Percentiles rank a stretch among this genome's conserved stretches.
These are phyloP conservation scores for Nyctalus aviator DNA, from an alignment of 2,797 vertebrate species.

Conservation along the genomic window DNA sequence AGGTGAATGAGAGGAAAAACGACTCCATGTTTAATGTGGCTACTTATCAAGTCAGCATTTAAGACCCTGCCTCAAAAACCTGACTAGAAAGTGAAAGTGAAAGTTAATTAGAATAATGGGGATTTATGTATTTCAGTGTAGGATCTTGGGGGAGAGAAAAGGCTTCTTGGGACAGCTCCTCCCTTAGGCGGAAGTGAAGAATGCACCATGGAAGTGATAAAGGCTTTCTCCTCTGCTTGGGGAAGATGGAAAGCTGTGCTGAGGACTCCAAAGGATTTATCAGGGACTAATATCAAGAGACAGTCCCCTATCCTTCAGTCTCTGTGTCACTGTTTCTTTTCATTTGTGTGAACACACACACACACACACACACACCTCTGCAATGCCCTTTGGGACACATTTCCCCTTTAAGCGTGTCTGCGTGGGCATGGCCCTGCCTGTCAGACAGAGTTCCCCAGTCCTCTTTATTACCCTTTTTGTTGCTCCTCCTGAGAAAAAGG, in stretches of 20 bases:
- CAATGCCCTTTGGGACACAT: background rate
- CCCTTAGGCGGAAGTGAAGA: background rate
- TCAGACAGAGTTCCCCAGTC: background rate
- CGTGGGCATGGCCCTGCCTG: background rate
- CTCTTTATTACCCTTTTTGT: background rate
- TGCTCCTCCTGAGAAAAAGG: background rate
- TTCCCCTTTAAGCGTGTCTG: background rate
- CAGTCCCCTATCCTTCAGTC: background rate
- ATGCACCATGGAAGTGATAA: background rate
- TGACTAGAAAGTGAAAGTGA: constrained; percentile 6
- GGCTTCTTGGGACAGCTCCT: background rate
- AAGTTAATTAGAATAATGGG: constrained; percentile 44
- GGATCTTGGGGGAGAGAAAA: background rate
- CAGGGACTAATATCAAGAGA: background rate
- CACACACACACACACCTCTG: background rate
- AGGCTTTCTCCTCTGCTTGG: background rate
- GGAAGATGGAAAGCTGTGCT: constrained; percentile 18
- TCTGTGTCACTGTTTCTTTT: background rate
- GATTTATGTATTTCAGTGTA: background rate
- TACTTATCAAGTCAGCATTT: background rate
- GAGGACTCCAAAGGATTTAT: constrained; percentile 6
- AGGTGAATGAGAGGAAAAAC: background rate
- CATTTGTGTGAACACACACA: background rate
- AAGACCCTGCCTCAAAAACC: background rate
- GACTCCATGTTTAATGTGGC: background rate